Base-by-base conservation (phyloP, 1,140 invertebrate genomes). In the Aphaenogaster rudis region DNA sequence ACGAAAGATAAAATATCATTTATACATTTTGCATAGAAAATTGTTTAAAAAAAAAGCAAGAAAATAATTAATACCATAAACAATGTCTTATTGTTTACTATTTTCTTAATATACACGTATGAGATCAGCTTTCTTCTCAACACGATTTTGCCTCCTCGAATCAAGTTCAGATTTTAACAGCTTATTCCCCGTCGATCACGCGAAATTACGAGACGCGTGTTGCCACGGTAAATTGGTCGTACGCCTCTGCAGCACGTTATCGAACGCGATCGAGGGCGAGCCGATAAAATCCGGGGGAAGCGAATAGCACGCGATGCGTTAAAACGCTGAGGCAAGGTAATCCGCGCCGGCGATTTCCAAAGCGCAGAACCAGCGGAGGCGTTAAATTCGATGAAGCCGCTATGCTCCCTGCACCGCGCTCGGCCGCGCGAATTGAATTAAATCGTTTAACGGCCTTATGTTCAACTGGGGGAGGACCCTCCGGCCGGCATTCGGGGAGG, bases 361-460 rank as follows among this genome's bases (percentile, higher is more conserved):
- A 86, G 87, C 74, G 92, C 85, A 91, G 79, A 94, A 91, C 91
- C 88, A 93, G 90, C 91, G 94, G 93, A 93, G 91, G 90, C 91
- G 93, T 93, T 93, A 94, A 94, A 94, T 95, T 94, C 92, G 82
- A 87, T 78, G 82, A 74, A 81, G 86, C 82, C 76, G 57, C 91
- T 87, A 78, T 90, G 91, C 33, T 78, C 67, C 39, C 36, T 52
- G 13, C 39, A 17, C 64, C 11, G 67, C 39, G 66, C 80, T 86
- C 72, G 80, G 15, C 85, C 90, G 85, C 89, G 86, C 91, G 90
- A 94, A 95, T 95, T 92, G 94, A 95, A 95, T 95, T 95, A 95
- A 95, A 95, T 94, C 94, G 94, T 95, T 95, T 94, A 95, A 95
- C 94, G 91, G 93, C 93, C 95, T 95, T 94, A 93, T 93, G 93